phyloP scores from a whole-genome alignment of 2,888 invertebrate genomes.

The Sinodicranocentrus sp. region DNA sequence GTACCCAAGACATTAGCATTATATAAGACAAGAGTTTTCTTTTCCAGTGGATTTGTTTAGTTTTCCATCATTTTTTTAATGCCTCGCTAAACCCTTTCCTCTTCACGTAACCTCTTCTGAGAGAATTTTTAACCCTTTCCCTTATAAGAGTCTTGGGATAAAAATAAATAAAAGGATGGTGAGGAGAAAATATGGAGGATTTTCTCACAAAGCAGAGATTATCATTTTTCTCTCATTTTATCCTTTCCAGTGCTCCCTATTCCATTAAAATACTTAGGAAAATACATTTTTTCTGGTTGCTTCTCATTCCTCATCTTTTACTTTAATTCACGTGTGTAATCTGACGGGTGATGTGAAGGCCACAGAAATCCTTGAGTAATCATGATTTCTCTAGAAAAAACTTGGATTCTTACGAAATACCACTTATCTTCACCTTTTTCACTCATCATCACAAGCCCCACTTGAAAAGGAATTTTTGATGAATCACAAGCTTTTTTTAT shows the following conservation, averaged over 20 bases:
- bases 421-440: neutral
- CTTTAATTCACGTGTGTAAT: neutral
- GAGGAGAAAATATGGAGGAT: neutral
- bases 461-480: conserved; percentile 35
- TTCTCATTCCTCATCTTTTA: conserved; percentile 5
- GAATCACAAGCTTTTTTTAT: conserved; percentile 23
- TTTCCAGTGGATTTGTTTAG: conserved; percentile 2
- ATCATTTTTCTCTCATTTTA: conserved; percentile 33
- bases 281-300: conserved; percentile 9
- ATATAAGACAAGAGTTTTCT: conserved; percentile 5
- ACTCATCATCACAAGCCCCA: conserved; percentile 11
- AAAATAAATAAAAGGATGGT: neutral
- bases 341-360: conserved; percentile 20
- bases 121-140: conserved; percentile 15
- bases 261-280: conserved; percentile 25
- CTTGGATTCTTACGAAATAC: conserved; percentile 28
- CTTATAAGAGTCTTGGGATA: neutral
- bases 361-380: conserved; percentile 25
- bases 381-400: neutral
- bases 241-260: neutral
- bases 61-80: conserved; percentile 9
- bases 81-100: conserved; percentile 4
- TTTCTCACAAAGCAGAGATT: conserved; percentile 38
- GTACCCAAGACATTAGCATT: conserved; percentile 2
- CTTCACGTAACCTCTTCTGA: conserved; percentile 2